These are phyloP conservation scores for Lithosia quadra DNA, from an alignment of 2,888 invertebrate genomes.

Conservation along the genomic window DNA sequence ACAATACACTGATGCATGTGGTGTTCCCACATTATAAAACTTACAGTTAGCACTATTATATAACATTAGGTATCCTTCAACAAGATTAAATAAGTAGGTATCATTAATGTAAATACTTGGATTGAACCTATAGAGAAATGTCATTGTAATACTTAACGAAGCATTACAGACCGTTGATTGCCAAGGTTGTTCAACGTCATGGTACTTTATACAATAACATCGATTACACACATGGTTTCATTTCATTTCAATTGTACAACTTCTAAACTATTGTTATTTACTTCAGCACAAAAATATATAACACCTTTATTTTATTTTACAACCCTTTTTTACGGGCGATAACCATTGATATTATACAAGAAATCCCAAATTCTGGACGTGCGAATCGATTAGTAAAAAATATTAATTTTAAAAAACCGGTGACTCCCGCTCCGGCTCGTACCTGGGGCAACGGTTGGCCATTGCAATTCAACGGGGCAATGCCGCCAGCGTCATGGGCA, in stretches of 20 bases:
- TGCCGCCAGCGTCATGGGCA: no score
- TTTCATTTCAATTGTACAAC: conserved; percentile 48
- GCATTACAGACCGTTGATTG: neutral
- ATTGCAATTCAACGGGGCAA: no score
- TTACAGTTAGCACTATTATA: neutral
- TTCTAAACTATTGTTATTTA: conserved; percentile 31
- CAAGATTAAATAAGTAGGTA: neutral
- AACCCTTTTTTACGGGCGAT: neutral
- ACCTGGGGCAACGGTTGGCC: no score
- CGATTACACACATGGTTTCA: conserved; percentile 53
- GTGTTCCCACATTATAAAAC: neutral
- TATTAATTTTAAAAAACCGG: no score
- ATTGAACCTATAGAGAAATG: neutral
- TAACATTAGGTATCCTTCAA: neutral
- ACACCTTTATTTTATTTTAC: neutral
- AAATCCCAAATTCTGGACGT: no score
- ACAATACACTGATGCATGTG: no score
- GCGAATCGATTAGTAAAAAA: no score
- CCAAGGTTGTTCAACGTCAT: conserved; percentile 66
- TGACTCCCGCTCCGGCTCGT: no score
- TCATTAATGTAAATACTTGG: neutral
- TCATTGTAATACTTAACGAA: neutral
- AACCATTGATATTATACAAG: neutral
- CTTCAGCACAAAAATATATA: conserved; percentile 7
- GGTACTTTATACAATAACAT: conserved; percentile 66